phyloP scores from a whole-genome alignment of 1,140 invertebrate species.

The Orchestia grillus region DNA sequence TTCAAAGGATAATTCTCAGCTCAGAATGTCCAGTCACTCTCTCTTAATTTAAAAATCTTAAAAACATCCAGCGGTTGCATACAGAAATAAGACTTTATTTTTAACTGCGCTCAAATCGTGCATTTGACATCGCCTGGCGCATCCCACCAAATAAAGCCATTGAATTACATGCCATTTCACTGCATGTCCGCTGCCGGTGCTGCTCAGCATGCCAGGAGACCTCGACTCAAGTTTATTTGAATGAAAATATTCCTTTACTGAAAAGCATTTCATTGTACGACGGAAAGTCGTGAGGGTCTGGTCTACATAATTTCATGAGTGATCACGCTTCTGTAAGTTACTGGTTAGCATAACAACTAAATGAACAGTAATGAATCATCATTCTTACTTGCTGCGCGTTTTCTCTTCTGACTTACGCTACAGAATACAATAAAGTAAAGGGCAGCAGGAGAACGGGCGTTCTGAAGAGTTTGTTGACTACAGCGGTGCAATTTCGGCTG shows the following conservation, averaged over 20 bases:
- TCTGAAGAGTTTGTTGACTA: neutral
- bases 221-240: neutral
- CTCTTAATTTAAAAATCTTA: neutral
- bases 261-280: slow-evolving; percentile 12
- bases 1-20: neutral
- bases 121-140: neutral
- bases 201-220: neutral
- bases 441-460: neutral
- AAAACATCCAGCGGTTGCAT: neutral
- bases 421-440: neutral
- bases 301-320: slow-evolving; percentile 32
- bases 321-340: slow-evolving; percentile 34
- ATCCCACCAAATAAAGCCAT: neutral
- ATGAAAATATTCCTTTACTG: neutral
- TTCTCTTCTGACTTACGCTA: neutral
- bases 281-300: neutral
- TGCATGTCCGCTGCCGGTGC: neutral
- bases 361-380: slow-evolving; percentile 20
- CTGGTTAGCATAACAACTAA: neutral
- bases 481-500: neutral
- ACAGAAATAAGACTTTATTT: slow-evolving; percentile 3
- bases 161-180: neutral
- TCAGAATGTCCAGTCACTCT: neutral
- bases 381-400: neutral
- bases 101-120: neutral